phyloP scores from a whole-genome alignment of 2,113 vertebrate species.

The Siphamia tubifer region DNA sequence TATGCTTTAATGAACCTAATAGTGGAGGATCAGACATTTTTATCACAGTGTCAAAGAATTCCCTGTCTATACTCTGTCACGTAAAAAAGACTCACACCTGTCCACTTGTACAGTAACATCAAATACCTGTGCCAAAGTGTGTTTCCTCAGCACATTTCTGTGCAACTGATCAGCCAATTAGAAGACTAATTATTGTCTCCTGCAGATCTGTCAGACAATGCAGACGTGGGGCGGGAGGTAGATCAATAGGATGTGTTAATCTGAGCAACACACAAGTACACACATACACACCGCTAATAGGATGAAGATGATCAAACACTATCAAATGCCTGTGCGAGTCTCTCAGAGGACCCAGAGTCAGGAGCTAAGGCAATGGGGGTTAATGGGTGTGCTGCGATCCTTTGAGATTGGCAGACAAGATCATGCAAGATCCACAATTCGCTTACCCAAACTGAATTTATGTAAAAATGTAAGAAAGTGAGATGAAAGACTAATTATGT shows the following conservation, averaged over 20 bases:
- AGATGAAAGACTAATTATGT: conserved; percentile 26
- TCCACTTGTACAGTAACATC: not conserved
- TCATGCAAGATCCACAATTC: conserved; percentile 32
- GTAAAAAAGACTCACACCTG: conserved; percentile 33
- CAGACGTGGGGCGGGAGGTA: not conserved
- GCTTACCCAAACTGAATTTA: not conserved
- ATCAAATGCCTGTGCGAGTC: conserved; percentile 30
- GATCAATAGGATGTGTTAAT: conserved; percentile 58
- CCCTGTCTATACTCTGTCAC: not conserved
- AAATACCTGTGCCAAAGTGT: not conserved
- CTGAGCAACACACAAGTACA: conserved; percentile 3
- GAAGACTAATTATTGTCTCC: conserved; percentile 60
- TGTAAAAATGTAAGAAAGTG: not conserved
- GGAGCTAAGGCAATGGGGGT: conserved; percentile 42
- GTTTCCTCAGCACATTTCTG: conserved; percentile 57
- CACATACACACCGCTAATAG: not conserved
- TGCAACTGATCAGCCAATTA: conserved; percentile 64
- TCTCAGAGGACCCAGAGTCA: conserved; percentile 37
- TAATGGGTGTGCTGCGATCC: conserved; percentile 39
- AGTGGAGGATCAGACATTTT: not conserved
- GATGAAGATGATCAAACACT: conserved; percentile 54
- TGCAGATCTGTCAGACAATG: conserved; percentile 40
- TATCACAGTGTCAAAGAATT: conserved; percentile 1
- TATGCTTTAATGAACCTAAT: conserved; percentile 28
- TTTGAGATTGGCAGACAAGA: conserved; percentile 34